Evolutionary conservation across 2,113 vertebrate species (phyloP).

Genomic region (Triplophysa tibetana): DNA sequence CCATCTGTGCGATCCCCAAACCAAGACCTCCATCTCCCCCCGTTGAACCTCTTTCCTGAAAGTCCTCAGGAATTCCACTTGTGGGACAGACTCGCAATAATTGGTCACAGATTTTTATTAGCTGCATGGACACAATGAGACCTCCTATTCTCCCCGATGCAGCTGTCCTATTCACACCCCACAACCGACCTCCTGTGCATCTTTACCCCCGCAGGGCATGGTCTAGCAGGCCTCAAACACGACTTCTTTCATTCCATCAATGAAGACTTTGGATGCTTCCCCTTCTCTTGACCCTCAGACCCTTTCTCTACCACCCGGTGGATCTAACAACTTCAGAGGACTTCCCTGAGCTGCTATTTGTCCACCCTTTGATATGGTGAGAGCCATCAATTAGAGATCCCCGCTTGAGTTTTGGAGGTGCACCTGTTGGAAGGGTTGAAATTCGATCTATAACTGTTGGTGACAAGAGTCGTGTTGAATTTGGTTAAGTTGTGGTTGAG

Average conservation of each 20-base stretch:
- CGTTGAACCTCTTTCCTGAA: constrained; percentile 44
- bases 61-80: constrained; percentile 66
- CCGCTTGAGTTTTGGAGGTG: constrained; percentile 51
- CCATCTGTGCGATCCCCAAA: constrained; percentile 29
- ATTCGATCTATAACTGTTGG: constrained; percentile 39
- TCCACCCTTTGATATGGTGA: constrained; percentile 65
- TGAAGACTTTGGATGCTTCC: constrained; percentile 62
- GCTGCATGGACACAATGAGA: constrained; percentile 72
- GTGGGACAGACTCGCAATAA: constrained; percentile 76
- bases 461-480: constrained; percentile 41
- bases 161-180: constrained; percentile 69
- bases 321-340: constrained; percentile 59
- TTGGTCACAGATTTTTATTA: constrained; percentile 80
- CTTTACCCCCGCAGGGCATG: constrained; percentile 40
- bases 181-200: constrained; percentile 57
- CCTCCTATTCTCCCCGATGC: constrained; percentile 74
- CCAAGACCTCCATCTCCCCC: constrained; percentile 46
- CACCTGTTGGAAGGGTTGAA: constrained; percentile 58
- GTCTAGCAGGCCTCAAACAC: constrained; percentile 58
- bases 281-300: constrained; percentile 63
- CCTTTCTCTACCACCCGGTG: constrained; percentile 53
- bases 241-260: constrained; percentile 63
- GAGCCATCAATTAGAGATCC: constrained; percentile 61
- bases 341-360: constrained; percentile 61
- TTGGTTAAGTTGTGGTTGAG: constrained; percentile 39